Evolutionary conservation across 2,797 vertebrate genomes (phyloP), one percentile per base, ranked within the genome.

Genomic region (Cygnus olor): DNA sequence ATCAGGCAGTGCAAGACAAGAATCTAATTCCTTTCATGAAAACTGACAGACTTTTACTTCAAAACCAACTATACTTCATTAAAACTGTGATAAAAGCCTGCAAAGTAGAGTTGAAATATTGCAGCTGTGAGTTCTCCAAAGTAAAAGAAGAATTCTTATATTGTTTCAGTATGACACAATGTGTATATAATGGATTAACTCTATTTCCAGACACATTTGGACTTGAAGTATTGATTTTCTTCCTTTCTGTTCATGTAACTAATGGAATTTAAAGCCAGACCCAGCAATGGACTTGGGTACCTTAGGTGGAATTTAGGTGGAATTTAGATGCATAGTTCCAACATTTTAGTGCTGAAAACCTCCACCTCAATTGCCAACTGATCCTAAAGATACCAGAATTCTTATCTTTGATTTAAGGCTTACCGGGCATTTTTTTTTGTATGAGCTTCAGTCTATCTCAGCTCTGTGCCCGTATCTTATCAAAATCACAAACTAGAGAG

Each of bases 21-120:
- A 96, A 95, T 96, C 83, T 93, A 96, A 97, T 96, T 97, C 88
- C 97, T 97, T 97, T 97, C 78, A 93, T 89, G 91, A 97, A 96
- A 98, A 93, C 51, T 1, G 16, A 89, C 89, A 96, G 95, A 95
- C 77, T 97, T 94, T 96, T 82, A 85, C 92, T 98, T 98, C 94
- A 96, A 95, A 97, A 95, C 91, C 88, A 95, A 85, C 94, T 94
- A 69, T 45, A 94, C 82, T 97, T 97, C 96, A 97, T 98, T 97
- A 96, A 97, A 97, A 96, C 58, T 65, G 80, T 93, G 96, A 96
- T 95, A 96, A 97, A 95, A 97, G 78, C 81, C 86, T 91, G 58
- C 53, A 90, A 93, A 96, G 64, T 73, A 89, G 80, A 88, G 42
- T 49, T 89, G 93, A 96, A 95, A 90, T 94, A 93, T 61, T 96